Base-by-base conservation (phyloP, 2,888 invertebrate genomes). In the Xestia xanthographa region DNA sequence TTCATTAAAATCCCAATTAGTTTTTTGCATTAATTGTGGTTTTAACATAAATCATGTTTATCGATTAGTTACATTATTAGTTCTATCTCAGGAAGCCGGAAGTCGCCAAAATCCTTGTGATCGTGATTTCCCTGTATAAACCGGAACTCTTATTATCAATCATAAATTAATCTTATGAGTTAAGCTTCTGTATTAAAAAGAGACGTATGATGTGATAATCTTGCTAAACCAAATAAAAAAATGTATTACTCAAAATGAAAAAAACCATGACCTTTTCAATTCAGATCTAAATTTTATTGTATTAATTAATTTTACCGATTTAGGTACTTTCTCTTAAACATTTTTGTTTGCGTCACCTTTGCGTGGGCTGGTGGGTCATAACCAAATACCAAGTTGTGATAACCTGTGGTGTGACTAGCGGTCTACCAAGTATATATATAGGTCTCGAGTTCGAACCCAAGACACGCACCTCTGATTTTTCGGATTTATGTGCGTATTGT, bases 71-170 rank as follows among this genome's bases (percentile, higher is more conserved):
- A 56, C 34, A 41, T 65, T 70, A 60, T 68, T 67, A 65, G 70
- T 50, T 78, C 34, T 53, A n/a, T 48, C 5, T 22, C 26, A 79
- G 60, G 43, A 79, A 74, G 26, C 38, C 84, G 84, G 82, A 72
- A 84, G 72, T 75, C 38, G 0, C 9, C 20, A 34, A 71, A 45
- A 56, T 63, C 58, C 38, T 70, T 69, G 29, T 29, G 43, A n/a
- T 20, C n/a, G 0, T 34, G 2, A 60, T 65, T 75, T 80, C 62
- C 45, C 41, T 5, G 20, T 75, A 14, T n/a, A 63, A 48, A 26
- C 29, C 74, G 71, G 68, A 83, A 68, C 43, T 66, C 2, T 34
- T 20, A n/a, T 65, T 45, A 43, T 14, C n/a, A 66, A 68, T 58
- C n/a, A 14, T 38, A 11, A 29, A 6, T 5, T 50, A 29, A 38